These are phyloP conservation scores for Barypeithes pellucidus DNA, from an alignment of 2,888 invertebrate species.

Conservation along the genomic window DNA sequence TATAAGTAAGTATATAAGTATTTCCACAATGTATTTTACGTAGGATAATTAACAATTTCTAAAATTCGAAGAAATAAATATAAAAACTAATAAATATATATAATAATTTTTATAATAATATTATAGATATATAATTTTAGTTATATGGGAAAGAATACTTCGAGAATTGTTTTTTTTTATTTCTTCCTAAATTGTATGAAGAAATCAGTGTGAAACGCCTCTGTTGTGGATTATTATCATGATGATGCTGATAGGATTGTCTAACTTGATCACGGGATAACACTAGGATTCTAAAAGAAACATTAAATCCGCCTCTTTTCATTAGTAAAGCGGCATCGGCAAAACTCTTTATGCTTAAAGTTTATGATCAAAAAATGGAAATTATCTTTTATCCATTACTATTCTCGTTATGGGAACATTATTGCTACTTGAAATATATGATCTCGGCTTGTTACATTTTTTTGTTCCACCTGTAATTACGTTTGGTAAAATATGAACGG, in stretches of 20 bases:
- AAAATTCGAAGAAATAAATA: too few relatives aligned
- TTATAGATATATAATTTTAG: too few relatives aligned
- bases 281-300: neutral
- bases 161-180: too few relatives aligned
- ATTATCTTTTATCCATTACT: slow-evolving; percentile 34
- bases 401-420: slow-evolving; percentile 28
- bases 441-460: neutral
- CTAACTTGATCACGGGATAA: slow-evolving; percentile 2
- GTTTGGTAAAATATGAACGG: slow-evolving; percentile 10
- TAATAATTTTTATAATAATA: too few relatives aligned
- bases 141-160: too few relatives aligned
- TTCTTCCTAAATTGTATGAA: too few relatives aligned
- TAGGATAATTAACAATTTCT: too few relatives aligned
- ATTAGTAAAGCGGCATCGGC: slow-evolving; percentile 26
- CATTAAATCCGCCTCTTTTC: slow-evolving; percentile 22
- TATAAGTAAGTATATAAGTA: too few relatives aligned
- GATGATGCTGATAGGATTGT: neutral
- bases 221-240: neutral
- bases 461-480: slow-evolving; percentile 1
- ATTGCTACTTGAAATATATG: slow-evolving; percentile 21
- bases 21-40: too few relatives aligned
- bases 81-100: too few relatives aligned
- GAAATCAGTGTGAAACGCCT: too few relatives aligned
- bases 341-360: slow-evolving; percentile 29
- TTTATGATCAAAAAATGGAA: slow-evolving; percentile 48